phyloP scores from a whole-genome alignment of 2,797 vertebrate species.

The Sebastes iracundus region DNA sequence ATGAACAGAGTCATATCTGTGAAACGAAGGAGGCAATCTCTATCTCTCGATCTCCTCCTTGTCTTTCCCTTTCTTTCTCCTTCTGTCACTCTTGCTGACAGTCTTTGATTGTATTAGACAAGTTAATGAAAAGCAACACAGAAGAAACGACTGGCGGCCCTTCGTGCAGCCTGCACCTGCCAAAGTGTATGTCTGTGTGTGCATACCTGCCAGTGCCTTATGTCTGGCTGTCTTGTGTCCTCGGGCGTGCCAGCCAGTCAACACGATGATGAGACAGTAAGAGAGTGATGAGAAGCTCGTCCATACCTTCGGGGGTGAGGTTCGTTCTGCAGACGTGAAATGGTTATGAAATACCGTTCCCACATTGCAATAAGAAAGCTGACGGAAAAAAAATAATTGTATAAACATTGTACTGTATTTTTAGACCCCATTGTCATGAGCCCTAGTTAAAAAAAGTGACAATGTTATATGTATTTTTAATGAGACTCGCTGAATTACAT shows the following conservation, averaged over 20 bases:
- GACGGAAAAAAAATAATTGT: background rate
- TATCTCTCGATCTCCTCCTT: slow-evolving; percentile 2
- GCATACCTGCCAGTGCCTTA: slow-evolving; percentile 62
- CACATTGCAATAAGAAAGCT: slow-evolving; percentile 15
- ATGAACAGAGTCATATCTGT: slow-evolving; percentile 38
- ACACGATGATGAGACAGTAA: slow-evolving; percentile 63
- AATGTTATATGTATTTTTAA: background rate
- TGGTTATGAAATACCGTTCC: slow-evolving; percentile 55
- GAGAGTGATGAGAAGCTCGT: slow-evolving; percentile 73
- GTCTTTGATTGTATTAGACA: slow-evolving; percentile 77
- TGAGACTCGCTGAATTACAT: slow-evolving; percentile 2
- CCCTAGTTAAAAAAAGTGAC: background rate
- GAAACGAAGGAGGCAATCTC: slow-evolving; percentile 30
- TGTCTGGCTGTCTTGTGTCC: slow-evolving; percentile 63
- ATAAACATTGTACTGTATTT: slow-evolving; percentile 1
- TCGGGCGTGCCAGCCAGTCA: slow-evolving; percentile 62
- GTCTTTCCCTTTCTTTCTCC: slow-evolving; percentile 44
- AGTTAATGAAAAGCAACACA: slow-evolving; percentile 78
- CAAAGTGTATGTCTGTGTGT: slow-evolving; percentile 48
- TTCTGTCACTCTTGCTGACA: slow-evolving; percentile 71
- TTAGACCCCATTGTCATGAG: background rate
- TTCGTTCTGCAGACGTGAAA: slow-evolving; percentile 51
- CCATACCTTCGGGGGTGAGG: slow-evolving; percentile 60
- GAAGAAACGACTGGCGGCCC: slow-evolving; percentile 57
- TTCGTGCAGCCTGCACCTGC: slow-evolving; percentile 68